A percentile compares a stretch with the other conserved stretches of the same genome.
These are phyloP conservation scores for Zophobas atratus DNA, from an alignment of 1,140 invertebrate species.

Conservation along the genomic window DNA sequence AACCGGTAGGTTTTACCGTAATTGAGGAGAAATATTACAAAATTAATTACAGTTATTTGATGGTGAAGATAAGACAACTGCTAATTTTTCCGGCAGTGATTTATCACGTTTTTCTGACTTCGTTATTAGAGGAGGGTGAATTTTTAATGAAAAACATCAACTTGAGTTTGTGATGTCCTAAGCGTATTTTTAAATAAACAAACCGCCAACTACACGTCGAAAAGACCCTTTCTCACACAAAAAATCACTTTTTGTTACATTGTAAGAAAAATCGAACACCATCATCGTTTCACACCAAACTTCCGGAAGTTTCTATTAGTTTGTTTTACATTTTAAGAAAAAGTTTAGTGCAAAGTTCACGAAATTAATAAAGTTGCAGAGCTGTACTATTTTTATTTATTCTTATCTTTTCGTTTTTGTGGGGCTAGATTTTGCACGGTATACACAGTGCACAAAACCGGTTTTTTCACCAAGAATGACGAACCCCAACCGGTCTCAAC, in stretches of 20 bases:
- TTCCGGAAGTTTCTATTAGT: constrained; percentile 17
- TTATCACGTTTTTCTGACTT: constrained; percentile 43
- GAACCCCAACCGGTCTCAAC: no score
- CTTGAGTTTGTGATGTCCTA: constrained; percentile 12
- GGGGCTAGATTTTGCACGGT: no score
- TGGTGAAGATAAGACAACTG: constrained; percentile 43
- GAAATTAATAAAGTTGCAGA: constrained; percentile 35
- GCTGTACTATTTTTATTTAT: constrained; percentile 11
- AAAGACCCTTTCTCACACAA: neutral
- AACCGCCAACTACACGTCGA: neutral
- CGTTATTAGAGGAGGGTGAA: constrained; percentile 45
- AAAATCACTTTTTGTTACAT: neutral
- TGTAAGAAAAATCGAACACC: constrained; percentile 1
- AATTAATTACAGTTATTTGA: constrained; percentile 33
- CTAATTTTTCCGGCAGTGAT: constrained; percentile 44
- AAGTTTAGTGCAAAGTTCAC: constrained; percentile 8
- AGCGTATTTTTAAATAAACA: constrained; percentile 20
- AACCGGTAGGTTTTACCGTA: neutral
- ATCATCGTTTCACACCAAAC: constrained; percentile 8
- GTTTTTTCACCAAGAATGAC: no score
- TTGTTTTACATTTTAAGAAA: constrained; percentile 37
- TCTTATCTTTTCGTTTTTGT: neutral
- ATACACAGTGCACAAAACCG: no score
- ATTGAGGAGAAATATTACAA: constrained; percentile 32
- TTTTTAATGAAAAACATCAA: constrained; percentile 43